These are phyloP conservation scores for Chromoteleia sp. DNA, from an alignment of 2,888 invertebrate genomes.

Conservation along the genomic window DNA sequence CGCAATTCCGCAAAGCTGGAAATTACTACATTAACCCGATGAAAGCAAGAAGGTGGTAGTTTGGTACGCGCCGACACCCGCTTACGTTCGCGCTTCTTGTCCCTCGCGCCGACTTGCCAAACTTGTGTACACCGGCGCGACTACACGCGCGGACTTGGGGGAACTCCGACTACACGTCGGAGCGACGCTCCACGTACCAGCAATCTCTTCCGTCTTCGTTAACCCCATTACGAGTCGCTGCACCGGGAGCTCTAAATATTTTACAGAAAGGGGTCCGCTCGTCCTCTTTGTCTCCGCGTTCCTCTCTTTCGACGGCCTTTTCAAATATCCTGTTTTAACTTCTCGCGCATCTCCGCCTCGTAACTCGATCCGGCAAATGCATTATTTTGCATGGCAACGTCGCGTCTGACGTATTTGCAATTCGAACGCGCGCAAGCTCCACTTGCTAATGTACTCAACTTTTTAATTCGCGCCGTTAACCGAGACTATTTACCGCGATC, in stretches of 20 bases:
- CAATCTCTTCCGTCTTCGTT: slow-evolving; percentile 77
- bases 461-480: slow-evolving; percentile 1
- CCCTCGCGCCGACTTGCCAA: slow-evolving; percentile 45
- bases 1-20: slow-evolving; percentile 75
- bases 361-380: slow-evolving; percentile 31
- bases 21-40: slow-evolving; percentile 76
- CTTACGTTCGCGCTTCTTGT: slow-evolving; percentile 20
- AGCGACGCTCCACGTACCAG: slow-evolving; percentile 55
- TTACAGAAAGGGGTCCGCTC: slow-evolving; percentile 64
- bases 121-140: slow-evolving; percentile 60
- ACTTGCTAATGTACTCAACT: not conserved
- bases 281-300: slow-evolving; percentile 43
- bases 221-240: slow-evolving; percentile 75
- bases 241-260: slow-evolving; percentile 73
- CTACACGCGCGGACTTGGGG: slow-evolving; percentile 46
- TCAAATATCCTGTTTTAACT: slow-evolving; percentile 58
- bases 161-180: slow-evolving; percentile 49
- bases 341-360: slow-evolving; percentile 27
- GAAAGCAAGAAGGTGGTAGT: slow-evolving; percentile 60
- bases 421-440: slow-evolving; percentile 12
- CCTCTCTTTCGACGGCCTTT: slow-evolving; percentile 58
- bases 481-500: slow-evolving; percentile 2
- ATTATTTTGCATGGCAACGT: slow-evolving; percentile 40
- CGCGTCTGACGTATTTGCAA: slow-evolving; percentile 43
- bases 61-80: slow-evolving; percentile 26